Evolutionary conservation across 2,888 invertebrate species (phyloP), one percentile per base, ranked within the genome.

Genomic region (Pedicia rivosa): DNA sequence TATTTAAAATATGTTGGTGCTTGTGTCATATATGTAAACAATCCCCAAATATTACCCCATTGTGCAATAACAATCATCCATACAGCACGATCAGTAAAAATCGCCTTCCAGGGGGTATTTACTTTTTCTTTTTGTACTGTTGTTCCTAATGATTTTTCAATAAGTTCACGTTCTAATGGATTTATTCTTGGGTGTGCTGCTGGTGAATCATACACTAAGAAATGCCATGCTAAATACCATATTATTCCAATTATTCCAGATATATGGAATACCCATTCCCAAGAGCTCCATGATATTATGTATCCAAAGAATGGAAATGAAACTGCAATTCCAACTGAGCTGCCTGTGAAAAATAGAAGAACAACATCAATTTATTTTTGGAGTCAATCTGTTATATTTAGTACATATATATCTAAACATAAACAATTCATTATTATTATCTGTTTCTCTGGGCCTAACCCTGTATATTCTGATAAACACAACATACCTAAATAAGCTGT

Each of bases 261-360:
- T 6, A 73, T 58, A 49, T 79, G 72, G 53, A 80, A 82, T 1
- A 77, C 77, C 43, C 70, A 67, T 46, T 75, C 74, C 82, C 82
- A 83, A 3, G 75, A 75, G 39, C 67, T 68, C 48, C 59, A 56
- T 40, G 68, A 67, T 35, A 74, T 73, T 9, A 82, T 65, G 41
- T 68, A 64, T 2, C 79, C 79, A 44, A 78, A 78, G 39, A 80
- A 55, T 1, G 79, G 77, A 53, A 77, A 77, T 8, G 78, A 76
- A 12, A 75, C 43, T 0, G 74, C 75, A 15, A 71, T 70, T 6
- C 76, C 77, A 2, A 77, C 64, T 0, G 75, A 75, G 50, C 75
- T 74, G 8, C 24, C 24, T 24, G n/a, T 10, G 8, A 10, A 24
- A 5, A 10, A 24, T n/a, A n/a, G n/a, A n/a, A n/a, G n/a, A n/a